Evolutionary conservation across 2,888 invertebrate genomes (phyloP).

Genomic region (Heliconius sara): DNA sequence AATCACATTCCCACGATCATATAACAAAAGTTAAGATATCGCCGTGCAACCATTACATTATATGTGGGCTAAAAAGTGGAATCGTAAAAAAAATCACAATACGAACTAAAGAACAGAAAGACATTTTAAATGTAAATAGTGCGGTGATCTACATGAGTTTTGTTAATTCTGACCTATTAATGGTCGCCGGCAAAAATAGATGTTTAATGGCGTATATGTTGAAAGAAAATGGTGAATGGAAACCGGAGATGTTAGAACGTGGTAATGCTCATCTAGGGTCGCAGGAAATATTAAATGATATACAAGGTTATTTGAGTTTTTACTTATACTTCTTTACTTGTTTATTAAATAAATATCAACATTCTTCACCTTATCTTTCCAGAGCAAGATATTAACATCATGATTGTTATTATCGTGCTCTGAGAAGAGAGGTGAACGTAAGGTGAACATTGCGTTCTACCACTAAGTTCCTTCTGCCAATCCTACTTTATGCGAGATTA

Average conservation of each 20-base stretch:
- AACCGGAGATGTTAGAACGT: slow-evolving; percentile 70
- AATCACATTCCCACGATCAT: slow-evolving; percentile 69
- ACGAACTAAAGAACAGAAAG: slow-evolving; percentile 62
- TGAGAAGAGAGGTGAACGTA: too few relatives aligned
- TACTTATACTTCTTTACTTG: not conserved
- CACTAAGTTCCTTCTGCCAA: not conserved
- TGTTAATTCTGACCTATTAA: slow-evolving; percentile 63
- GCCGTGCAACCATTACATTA: slow-evolving; percentile 78
- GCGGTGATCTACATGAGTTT: slow-evolving; percentile 73
- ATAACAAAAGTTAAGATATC: slow-evolving; percentile 78
- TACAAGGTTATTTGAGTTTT: slow-evolving; percentile 61
- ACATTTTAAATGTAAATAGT: slow-evolving; percentile 73
- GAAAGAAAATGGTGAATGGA: slow-evolving; percentile 61
- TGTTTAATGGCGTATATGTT: slow-evolving; percentile 74
- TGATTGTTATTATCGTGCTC: too few relatives aligned
- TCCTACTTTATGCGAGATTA: not conserved
- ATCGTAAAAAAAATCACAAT: slow-evolving; percentile 73
- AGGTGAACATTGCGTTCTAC: not conserved
- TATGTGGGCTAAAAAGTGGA: slow-evolving; percentile 78
- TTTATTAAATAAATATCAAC: not conserved
- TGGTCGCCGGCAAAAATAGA: slow-evolving; percentile 72
- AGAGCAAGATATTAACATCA: too few relatives aligned
- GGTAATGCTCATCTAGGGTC: slow-evolving; percentile 74
- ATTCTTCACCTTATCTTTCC: too few relatives aligned
- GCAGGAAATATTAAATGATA: slow-evolving; percentile 76